These are phyloP conservation scores for Ciona savignyi DNA, from an alignment of 23 tunicate species.

Conservation along the genomic window DNA sequence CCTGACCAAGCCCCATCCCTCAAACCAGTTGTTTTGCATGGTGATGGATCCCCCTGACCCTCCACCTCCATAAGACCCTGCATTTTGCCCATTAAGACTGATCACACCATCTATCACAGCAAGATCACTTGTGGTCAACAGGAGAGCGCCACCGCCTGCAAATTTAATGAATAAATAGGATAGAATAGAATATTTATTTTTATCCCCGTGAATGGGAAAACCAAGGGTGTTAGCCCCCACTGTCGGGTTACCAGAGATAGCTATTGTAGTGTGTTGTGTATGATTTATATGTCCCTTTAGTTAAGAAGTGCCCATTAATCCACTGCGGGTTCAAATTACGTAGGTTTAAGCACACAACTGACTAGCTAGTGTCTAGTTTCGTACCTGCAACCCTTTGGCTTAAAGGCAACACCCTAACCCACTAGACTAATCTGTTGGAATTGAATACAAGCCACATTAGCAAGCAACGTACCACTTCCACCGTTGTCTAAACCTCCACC, in stretches of 20 bases:
- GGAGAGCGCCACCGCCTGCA: slow-evolving; percentile 22
- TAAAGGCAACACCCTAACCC: background rate
- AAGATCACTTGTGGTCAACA: slow-evolving; percentile 12
- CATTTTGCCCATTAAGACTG: slow-evolving; percentile 1
- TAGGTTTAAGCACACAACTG: too few relatives aligned
- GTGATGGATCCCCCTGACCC: slow-evolving; percentile 11
- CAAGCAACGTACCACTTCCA: background rate
- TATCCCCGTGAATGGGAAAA: too few relatives aligned
- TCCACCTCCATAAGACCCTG: slow-evolving; percentile 3
- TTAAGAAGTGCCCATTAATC: too few relatives aligned
- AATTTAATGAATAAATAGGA: too few relatives aligned
- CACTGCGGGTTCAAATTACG: too few relatives aligned
- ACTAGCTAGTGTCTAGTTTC: too few relatives aligned
- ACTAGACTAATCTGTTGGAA: background rate
- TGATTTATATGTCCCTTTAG: too few relatives aligned
- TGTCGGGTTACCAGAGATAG: too few relatives aligned
- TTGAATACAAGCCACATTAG: background rate
- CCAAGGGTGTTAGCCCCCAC: too few relatives aligned
- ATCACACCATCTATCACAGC: slow-evolving; percentile 12
- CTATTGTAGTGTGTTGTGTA: too few relatives aligned
- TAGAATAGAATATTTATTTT: too few relatives aligned
- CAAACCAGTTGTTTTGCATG: slow-evolving; percentile 1
- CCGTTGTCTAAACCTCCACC: slow-evolving; percentile 7
- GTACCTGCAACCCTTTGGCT: background rate
- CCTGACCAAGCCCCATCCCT: slow-evolving; percentile 13